These are phyloP conservation scores for Pseudomyrmex pallidus DNA, from an alignment of 1,140 invertebrate species.

Conservation along the genomic window DNA sequence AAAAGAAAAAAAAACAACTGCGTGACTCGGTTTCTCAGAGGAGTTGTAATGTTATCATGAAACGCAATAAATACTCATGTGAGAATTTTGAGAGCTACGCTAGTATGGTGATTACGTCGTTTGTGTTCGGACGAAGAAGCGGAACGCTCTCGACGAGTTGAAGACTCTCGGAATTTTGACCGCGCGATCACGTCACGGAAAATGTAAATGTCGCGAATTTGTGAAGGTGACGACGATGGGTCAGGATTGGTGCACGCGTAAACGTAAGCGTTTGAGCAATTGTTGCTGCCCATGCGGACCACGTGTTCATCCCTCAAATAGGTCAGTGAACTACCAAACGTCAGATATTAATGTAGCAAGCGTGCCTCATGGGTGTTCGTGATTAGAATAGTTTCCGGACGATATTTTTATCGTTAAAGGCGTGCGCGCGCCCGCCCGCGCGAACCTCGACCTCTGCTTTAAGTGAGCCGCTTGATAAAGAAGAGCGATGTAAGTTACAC, in stretches of 20 bases:
- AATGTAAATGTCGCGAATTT: too few relatives aligned
- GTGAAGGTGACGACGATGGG: slow-evolving; percentile 85
- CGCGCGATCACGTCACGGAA: slow-evolving; percentile 8
- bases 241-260: slow-evolving; percentile 90
- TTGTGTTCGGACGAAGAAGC: background rate
- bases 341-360: slow-evolving; percentile 52
- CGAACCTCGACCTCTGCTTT: background rate
- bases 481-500: background rate
- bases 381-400: slow-evolving; percentile 27
- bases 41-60: background rate
- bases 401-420: slow-evolving; percentile 20
- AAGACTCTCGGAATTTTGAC: background rate
- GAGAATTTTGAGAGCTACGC: slow-evolving; percentile 6
- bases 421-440: background rate
- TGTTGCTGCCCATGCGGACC: slow-evolving; percentile 86
- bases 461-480: background rate
- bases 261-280: slow-evolving; percentile 87
- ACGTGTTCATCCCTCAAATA: slow-evolving; percentile 87
- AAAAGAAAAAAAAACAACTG: background rate
- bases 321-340: slow-evolving; percentile 76
- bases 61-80: slow-evolving; percentile 22
- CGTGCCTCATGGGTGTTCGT: slow-evolving; percentile 14
- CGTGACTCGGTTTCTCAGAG: background rate
- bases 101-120: background rate
- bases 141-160: slow-evolving; percentile 15